Evolutionary conservation across 2,113 vertebrate genomes (phyloP), one percentile per base, ranked within the genome.

Genomic region (Protomyctophum bolini): DNA sequence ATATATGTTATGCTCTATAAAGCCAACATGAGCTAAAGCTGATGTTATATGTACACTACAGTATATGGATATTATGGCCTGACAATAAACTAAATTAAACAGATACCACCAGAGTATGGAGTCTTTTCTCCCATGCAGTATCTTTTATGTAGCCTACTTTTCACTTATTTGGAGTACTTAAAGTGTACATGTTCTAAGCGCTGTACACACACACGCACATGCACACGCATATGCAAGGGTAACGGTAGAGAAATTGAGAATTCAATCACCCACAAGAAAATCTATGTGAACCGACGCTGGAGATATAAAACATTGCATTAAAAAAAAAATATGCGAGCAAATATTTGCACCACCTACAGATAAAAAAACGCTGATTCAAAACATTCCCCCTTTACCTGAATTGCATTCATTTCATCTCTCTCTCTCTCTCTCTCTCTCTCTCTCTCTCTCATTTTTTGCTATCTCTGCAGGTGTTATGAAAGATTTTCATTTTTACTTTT

Each of bases 391-490:
- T 33, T 33, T 33, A 65, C 11, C 68, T 62, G 64, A 74, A 80
- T 33, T 33, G 33, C 33, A 33, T 33, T 33, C 33, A 33, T 33
- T 33, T 33, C 33, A 33, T 33, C 33, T 33, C 33, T 33, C 33
- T 33, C 33, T 33, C 33, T 33, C 33, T n/a, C n/a, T n/a, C n/a
- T n/a, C n/a, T n/a, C n/a, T n/a, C n/a, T n/a, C n/a, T n/a, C n/a
- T n/a, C n/a, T n/a, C n/a, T n/a, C n/a, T n/a, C n/a, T 79, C 67
- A 79, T 82, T 89, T 88, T 83, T 68, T 87, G 87, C 85, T 68
- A 75, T 83, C 87, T 85, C 81, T 87, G 83, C 82, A 83, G 82
- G 77, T 88, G 84, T 85, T 33, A 66, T 62, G 65, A 73, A 61
- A 74, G 63, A 69, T 65, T 76, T 8, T 51, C 21, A 1, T 62